Percentiles rank a stretch among this genome's conserved stretches.
Conservation (phyloP, 2,888 invertebrate genomes). For the Callosobruchus maculatus region DNA sequence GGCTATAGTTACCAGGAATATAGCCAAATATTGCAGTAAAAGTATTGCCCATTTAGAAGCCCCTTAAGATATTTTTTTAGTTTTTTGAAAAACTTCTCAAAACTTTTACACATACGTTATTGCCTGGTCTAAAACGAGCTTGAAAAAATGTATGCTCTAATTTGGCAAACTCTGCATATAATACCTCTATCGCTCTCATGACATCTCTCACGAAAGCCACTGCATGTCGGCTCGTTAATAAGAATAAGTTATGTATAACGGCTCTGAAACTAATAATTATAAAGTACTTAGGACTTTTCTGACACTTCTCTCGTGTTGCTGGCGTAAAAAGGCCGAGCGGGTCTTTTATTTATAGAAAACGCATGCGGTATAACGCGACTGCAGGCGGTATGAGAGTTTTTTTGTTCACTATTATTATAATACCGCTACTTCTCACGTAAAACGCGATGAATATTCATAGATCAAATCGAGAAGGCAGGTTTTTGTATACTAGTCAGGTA, state of each 20-base stretch:
- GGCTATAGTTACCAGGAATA: too few relatives aligned
- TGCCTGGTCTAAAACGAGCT: neutral
- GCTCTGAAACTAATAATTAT: slow-evolving; percentile 38
- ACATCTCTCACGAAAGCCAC: neutral
- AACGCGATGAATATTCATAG: neutral
- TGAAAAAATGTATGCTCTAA: neutral
- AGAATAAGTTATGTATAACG: slow-evolving; percentile 23
- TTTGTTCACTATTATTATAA: neutral
- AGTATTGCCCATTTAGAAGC: too few relatives aligned
- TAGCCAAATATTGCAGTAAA: too few relatives aligned
- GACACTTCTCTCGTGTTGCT: slow-evolving; percentile 37
- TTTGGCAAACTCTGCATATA: neutral
- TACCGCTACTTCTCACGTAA: neutral
- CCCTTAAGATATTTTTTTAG: too few relatives aligned
- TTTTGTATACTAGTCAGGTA: neutral
- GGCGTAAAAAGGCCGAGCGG: neutral
- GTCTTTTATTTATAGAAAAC: neutral
- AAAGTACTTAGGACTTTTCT: slow-evolving; percentile 43
- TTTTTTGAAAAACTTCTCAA: too few relatives aligned
- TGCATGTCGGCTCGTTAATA: slow-evolving; percentile 21
- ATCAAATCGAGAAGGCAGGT: neutral
- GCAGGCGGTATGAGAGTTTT: neutral
- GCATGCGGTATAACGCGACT: neutral
- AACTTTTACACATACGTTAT: too few relatives aligned
- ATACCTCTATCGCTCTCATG: neutral